A percentile compares a stretch with the other conserved stretches of the same genome.
Evolutionary conservation across 2,888 invertebrate species (phyloP).

Genomic region (Spialia ferax): DNA sequence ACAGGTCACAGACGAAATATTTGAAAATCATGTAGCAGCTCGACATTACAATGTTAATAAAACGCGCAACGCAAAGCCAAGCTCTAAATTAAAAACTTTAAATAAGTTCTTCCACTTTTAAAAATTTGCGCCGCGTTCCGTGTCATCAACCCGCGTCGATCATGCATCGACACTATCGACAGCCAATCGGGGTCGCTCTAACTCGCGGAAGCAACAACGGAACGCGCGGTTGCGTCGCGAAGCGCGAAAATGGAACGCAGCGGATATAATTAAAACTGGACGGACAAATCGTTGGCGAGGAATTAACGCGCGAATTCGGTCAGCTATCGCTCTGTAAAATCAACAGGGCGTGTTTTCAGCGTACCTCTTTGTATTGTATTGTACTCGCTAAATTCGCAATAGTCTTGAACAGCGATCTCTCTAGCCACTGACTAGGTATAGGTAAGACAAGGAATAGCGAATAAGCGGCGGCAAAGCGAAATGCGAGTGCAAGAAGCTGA

Average conservation of each 20-base stretch:
- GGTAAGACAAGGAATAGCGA: too few relatives aligned
- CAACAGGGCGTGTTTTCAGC: constrained; percentile 30
- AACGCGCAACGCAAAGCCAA: neutral
- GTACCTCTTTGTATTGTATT: neutral
- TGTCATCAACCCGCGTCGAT: constrained; percentile 51
- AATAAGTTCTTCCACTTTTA: constrained; percentile 47
- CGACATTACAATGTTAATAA: neutral
- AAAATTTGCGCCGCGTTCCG: constrained; percentile 53
- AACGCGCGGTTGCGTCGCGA: constrained; percentile 66
- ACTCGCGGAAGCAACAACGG: constrained; percentile 71
- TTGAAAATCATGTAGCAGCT: neutral
- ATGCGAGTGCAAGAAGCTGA: too few relatives aligned
- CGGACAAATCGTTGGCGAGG: constrained; percentile 75
- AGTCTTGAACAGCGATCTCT: too few relatives aligned
- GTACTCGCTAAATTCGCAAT: neutral
- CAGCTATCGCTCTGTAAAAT: constrained; percentile 56
- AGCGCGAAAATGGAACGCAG: constrained; percentile 81
- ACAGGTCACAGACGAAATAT: constrained; percentile 2
- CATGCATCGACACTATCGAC: constrained; percentile 47
- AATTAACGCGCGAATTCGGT: constrained; percentile 74
- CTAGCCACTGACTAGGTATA: too few relatives aligned
- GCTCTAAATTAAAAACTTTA: neutral
- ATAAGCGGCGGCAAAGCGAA: too few relatives aligned
- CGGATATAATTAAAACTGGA: constrained; percentile 83
- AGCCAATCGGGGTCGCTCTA: constrained; percentile 58